Evolutionary conservation across 2,797 vertebrate species (phyloP).

Genomic region (Rhinichthys osculus): DNA sequence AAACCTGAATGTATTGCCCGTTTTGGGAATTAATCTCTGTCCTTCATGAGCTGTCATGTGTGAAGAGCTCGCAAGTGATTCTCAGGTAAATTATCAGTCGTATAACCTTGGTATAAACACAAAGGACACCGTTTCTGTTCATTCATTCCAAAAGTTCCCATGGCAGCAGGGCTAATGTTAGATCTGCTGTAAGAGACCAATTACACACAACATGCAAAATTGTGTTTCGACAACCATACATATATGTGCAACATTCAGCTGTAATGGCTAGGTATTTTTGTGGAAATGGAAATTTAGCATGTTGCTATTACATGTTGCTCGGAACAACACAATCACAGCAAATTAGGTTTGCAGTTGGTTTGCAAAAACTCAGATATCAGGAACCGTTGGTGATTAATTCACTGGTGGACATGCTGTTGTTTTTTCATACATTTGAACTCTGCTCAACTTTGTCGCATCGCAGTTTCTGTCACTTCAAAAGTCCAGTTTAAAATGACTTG

Average conservation of each 20-base stretch:
- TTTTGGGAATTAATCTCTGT: constrained; percentile 59
- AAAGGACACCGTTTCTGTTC: constrained; percentile 42
- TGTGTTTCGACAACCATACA: neutral
- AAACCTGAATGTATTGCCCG: neutral
- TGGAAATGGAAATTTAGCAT: neutral
- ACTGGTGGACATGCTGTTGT: neutral
- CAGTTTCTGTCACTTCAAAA: neutral
- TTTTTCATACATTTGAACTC: neutral
- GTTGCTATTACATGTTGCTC: neutral
- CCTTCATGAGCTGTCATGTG: constrained; percentile 64
- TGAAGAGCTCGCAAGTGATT: constrained; percentile 71
- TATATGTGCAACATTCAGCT: constrained; percentile 16
- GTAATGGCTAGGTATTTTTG: neutral
- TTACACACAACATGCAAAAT: constrained; percentile 34
- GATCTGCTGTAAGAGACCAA: constrained; percentile 28
- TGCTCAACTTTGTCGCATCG: neutral
- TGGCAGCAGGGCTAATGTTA: constrained; percentile 44
- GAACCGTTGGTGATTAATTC: neutral
- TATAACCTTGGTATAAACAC: constrained; percentile 67
- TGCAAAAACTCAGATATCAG: neutral
- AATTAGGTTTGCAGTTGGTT: neutral
- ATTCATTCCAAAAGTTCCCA: constrained; percentile 54
- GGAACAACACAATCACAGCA: neutral
- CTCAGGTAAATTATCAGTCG: constrained; percentile 81
- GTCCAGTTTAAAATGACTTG: neutral